Evolutionary conservation across 2,797 vertebrate species (phyloP), one percentile per base, ranked within the genome.

Genomic region (Lacerta viridis): DNA sequence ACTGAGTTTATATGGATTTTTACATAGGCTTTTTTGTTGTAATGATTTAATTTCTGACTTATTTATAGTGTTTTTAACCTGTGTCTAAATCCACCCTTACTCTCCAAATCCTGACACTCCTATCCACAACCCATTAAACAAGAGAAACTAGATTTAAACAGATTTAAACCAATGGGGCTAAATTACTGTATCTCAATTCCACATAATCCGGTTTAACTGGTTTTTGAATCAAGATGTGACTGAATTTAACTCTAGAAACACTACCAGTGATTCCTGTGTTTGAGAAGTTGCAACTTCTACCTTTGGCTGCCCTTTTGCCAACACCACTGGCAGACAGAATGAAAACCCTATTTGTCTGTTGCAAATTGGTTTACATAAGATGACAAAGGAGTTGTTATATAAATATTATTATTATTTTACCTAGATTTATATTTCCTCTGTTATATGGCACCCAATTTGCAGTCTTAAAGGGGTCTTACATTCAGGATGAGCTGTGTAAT

Each of bases 261-360:
- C 75, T 83, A 80, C 55, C 78, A 83, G 68, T 78, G 80, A 46
- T 55, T 55, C 50, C 50, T 55, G 50, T 90, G n/a, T 83, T 90
- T 80, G 88, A 84, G 7, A 41, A 50, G n/a, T 50, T 36, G 75
- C 39, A 50, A 84, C n/a, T 72, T 88, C 83, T 74, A 94, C 93
- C 55, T 9, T 87, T 88, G 86, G 55, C 82, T 39, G 71, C 68
- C 86, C 91, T 91, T 88, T 92, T 88, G 75, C 92, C 94, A 92
- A 88, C 7, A 86, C 61, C 59, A 50, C 18, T 92, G 87, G 80
- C 80, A 94, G 64, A 68, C 36, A 84, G 78, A 76, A 89, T 5
- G 41, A 95, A 95, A 93, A 94, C 71, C 13, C 91, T 80, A 55
- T 41, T 93, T 74, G 77, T 85, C 83, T 83, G 88, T 93, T 76